Evolutionary conservation across 2,888 invertebrate genomes (phyloP).

Genomic region (Melieria crassipennis): DNA sequence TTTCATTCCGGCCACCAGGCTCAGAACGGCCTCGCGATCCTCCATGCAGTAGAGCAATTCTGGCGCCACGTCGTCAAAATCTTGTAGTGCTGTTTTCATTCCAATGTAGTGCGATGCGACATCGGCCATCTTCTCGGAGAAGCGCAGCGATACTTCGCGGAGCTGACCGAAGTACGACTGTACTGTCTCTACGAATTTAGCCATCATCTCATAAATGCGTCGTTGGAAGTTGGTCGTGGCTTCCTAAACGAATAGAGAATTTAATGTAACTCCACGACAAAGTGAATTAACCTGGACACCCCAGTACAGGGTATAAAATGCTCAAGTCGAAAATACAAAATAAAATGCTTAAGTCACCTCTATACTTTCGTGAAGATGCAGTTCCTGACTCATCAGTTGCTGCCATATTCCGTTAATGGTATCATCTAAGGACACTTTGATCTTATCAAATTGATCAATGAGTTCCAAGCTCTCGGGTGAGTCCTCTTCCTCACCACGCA

Average conservation of each 20-base stretch:
- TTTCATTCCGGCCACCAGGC: constrained; percentile 73
- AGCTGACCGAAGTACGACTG: constrained; percentile 71
- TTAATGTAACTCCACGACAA: background rate
- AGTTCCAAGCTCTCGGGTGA: constrained; percentile 59
- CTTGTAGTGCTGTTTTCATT: constrained; percentile 50
- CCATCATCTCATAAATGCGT: constrained; percentile 78
- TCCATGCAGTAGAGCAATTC: constrained; percentile 66
- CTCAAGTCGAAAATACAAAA: too few relatives aligned
- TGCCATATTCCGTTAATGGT: constrained; percentile 67
- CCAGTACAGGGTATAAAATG: too few relatives aligned
- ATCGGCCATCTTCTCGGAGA: constrained; percentile 64
- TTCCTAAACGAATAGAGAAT: constrained; percentile 68
- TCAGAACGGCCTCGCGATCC: constrained; percentile 74
- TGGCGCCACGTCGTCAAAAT: constrained; percentile 55
- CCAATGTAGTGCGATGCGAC: constrained; percentile 56
- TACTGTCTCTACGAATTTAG: constrained; percentile 72
- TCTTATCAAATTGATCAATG: constrained; percentile 64
- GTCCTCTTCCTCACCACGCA: constrained; percentile 59
- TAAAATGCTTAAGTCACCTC: constrained; percentile 67
- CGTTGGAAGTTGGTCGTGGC: constrained; percentile 78
- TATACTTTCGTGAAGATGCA: constrained; percentile 77
- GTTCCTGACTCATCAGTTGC: constrained; percentile 63
- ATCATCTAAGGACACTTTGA: constrained; percentile 54
- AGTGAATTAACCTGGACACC: background rate
- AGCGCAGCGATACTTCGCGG: constrained; percentile 70